Conservation (phyloP, 2,797 vertebrate genomes). For the Ceyx erithaca region DNA sequence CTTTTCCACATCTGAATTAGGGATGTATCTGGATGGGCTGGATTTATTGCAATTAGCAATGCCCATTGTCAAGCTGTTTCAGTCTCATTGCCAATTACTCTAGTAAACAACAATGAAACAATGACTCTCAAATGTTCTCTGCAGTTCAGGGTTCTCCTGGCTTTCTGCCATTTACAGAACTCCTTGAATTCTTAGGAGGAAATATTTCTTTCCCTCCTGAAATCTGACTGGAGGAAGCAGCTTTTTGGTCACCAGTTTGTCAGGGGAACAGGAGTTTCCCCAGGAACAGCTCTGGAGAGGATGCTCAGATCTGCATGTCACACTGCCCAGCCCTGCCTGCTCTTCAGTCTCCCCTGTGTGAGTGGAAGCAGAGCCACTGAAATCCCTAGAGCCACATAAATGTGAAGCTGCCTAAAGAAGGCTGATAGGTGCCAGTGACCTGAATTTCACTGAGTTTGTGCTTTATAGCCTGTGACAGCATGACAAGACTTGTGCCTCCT, state of each 20-base stretch:
- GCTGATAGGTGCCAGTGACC: slow-evolving; percentile 43
- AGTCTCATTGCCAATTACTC: neutral
- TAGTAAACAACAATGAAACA: neutral
- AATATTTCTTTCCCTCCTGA: neutral
- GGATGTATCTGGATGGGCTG: neutral
- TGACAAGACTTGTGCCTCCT: neutral
- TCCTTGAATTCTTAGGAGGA: neutral
- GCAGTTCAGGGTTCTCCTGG: neutral
- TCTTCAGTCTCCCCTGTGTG: neutral
- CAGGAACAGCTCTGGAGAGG: neutral
- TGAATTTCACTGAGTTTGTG: slow-evolving; percentile 40
- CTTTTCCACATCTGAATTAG: neutral
- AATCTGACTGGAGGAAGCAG: neutral
- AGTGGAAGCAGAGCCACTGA: neutral
- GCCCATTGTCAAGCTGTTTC: neutral
- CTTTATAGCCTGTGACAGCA: slow-evolving; percentile 31
- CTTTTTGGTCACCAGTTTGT: neutral
- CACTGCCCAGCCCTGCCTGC: neutral
- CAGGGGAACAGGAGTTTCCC: neutral
- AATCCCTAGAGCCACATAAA: neutral
- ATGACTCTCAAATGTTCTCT: neutral
- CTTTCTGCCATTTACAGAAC: neutral
- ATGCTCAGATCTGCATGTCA: neutral
- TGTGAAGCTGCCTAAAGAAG: neutral
- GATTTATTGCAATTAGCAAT: neutral